Evolutionary conservation across 2,797 vertebrate species (phyloP), one percentile per base, ranked within the genome.

Genomic region (Cetoscarus ocellatus): DNA sequence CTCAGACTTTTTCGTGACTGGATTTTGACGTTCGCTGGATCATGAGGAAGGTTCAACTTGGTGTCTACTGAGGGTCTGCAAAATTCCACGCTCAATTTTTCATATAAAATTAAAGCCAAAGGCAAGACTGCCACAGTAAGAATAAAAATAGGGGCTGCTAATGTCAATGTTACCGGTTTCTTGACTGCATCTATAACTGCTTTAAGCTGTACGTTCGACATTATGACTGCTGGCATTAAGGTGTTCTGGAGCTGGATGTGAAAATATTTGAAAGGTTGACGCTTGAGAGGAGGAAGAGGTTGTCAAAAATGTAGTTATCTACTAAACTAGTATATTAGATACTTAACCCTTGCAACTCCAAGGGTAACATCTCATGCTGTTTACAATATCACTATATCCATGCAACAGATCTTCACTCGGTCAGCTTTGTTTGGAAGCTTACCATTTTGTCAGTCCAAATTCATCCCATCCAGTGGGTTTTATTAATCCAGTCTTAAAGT

Each of bases 301-400:
- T 51, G 61, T 48, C 36, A 57, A 15, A n/a, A 44, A 17, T 54
- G 3, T 75, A 27, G 27, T 27, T n/a, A n/a, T n/a, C n/a, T n/a
- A n/a, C n/a, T n/a, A n/a, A n/a, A n/a, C n/a, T n/a, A n/a, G n/a
- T n/a, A n/a, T n/a, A n/a, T n/a, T n/a, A n/a, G n/a, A n/a, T n/a
- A n/a, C n/a, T n/a, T n/a, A n/a, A n/a, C n/a, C n/a, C n/a, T n/a
- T n/a, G n/a, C n/a, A n/a, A n/a, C n/a, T n/a, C n/a, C n/a, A n/a
- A n/a, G n/a, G n/a, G 27, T 27, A 27, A 27, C 27, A 27, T 27
- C 27, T 27, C 27, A 2, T 4, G 27, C 27, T 27, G 27, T 27
- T 27, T 27, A 27, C 27, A 27, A 27, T 27, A 27, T 27, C 27
- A 27, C 27, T 2, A n/a, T n/a, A n/a, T n/a, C n/a, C n/a, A 27